Conservation (phyloP, 1,140 invertebrate genomes). For the Parapsyche elsis region DNA sequence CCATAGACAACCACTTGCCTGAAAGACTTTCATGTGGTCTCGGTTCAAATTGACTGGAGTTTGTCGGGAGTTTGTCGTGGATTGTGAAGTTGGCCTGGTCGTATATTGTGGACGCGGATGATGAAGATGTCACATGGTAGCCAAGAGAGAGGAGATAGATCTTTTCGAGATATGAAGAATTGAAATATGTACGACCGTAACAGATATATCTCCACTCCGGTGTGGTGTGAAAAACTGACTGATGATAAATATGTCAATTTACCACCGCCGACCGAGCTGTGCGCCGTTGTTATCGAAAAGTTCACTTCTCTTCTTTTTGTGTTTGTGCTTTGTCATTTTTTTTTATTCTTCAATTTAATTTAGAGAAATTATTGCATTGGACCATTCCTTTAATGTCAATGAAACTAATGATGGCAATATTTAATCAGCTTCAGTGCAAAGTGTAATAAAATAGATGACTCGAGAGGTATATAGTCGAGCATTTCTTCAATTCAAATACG, state of each 20-base stretch:
- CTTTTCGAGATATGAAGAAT: slow-evolving; percentile 25
- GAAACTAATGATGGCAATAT: not conserved
- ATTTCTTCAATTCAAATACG: not conserved
- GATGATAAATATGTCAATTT: slow-evolving; percentile 26
- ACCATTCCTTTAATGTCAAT: too few relatives aligned
- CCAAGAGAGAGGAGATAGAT: not conserved
- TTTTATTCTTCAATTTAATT: too few relatives aligned
- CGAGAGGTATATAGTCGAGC: not conserved
- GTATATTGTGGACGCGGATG: not conserved
- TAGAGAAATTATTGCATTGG: too few relatives aligned
- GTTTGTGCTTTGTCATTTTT: too few relatives aligned
- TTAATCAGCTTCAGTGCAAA: not conserved
- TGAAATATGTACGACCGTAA: slow-evolving; percentile 33
- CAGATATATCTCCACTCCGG: slow-evolving; percentile 3
- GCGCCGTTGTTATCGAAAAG: not conserved
- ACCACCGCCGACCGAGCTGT: not conserved
- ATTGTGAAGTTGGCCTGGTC: not conserved
- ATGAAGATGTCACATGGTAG: slow-evolving; percentile 18
- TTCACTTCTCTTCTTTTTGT: too few relatives aligned
- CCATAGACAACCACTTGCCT: too few relatives aligned
- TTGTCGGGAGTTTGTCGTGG: too few relatives aligned
- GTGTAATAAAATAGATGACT: not conserved
- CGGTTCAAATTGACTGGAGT: too few relatives aligned
- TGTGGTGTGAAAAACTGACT: slow-evolving; percentile 9
- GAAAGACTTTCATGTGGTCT: too few relatives aligned